phyloP scores from a whole-genome alignment of 2,113 vertebrate genomes.

The Stegostoma tigrinum region DNA sequence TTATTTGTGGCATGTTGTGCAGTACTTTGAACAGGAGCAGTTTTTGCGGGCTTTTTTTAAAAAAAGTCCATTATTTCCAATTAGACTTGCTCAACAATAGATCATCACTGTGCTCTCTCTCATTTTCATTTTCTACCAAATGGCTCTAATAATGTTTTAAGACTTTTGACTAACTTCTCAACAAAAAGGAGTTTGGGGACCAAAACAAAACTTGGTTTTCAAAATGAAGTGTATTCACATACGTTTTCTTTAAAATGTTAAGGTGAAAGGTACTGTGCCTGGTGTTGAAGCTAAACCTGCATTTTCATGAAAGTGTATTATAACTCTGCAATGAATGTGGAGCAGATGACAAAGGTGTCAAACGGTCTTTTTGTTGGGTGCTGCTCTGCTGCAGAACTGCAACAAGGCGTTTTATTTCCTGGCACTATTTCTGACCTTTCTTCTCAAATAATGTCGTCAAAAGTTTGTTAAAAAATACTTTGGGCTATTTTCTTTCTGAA shows the following conservation, averaged over 20 bases:
- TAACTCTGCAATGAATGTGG: not conserved
- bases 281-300: not conserved
- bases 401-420: not conserved
- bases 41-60: not conserved
- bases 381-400: not conserved
- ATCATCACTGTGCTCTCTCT: not conserved
- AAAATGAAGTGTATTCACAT: not conserved
- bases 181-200: not conserved
- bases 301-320: not conserved
- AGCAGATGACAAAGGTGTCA: not conserved
- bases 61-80: not conserved
- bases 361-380: not conserved
- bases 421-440: not conserved
- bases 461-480: not conserved
- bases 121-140: not conserved
- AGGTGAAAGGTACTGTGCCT: not conserved
- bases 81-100: not conserved
- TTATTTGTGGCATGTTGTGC: not conserved
- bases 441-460: not conserved
- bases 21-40: not conserved
- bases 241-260: not conserved
- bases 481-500: not conserved
- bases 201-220: not conserved
- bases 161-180: not conserved
- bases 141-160: not conserved